Evolutionary conservation across 1,140 invertebrate genomes (phyloP), one percentile per base, ranked within the genome.

Genomic region (Physella acuta): DNA sequence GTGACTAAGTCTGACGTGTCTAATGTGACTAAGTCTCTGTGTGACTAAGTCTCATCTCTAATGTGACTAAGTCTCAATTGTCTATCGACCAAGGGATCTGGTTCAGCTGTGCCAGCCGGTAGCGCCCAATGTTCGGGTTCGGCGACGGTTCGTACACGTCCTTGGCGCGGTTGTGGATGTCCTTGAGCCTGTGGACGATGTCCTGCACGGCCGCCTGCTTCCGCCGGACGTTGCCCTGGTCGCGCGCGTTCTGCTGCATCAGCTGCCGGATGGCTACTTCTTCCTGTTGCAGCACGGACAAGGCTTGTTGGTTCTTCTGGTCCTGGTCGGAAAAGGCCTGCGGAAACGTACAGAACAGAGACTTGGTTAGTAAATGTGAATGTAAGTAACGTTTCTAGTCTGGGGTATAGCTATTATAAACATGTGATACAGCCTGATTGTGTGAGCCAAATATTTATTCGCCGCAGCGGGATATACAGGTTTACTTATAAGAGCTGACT

Each of bases 191-290:
- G 3, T 55, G 34, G 34, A n/a, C 58, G 44, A 75, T 72, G 69
- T 75, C 74, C 2, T 28, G 62, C 14, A 75, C 59, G 17, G 70
- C 65, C 20, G 36, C 61, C 58, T 73, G 71, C 55, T 75, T 73
- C 11, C 66, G 64, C 34, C 71, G 64, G 24, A 75, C 58, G 39
- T 75, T 71, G 31, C 55, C 68, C 58, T 75, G 71, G 34, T 75
- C 71, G 3, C 71, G 30, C 4, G 61, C 64, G 67, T 75, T 75
- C 71, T 75, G 74, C 36, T 75, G 71, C 68, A 75, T 61, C 28
- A 75, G 69, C 37, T 75, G 71, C 24, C 67, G 56, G 37, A 75
- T 75, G 53, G 74, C 74, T 30, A 71, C 55, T 66, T 72, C 74
- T 28, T 75, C 74, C 66, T 73, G 71, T 0, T 62, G 65, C 53